phyloP scores from a whole-genome alignment of 2,113 vertebrate species.

The Arenaria interpres region DNA sequence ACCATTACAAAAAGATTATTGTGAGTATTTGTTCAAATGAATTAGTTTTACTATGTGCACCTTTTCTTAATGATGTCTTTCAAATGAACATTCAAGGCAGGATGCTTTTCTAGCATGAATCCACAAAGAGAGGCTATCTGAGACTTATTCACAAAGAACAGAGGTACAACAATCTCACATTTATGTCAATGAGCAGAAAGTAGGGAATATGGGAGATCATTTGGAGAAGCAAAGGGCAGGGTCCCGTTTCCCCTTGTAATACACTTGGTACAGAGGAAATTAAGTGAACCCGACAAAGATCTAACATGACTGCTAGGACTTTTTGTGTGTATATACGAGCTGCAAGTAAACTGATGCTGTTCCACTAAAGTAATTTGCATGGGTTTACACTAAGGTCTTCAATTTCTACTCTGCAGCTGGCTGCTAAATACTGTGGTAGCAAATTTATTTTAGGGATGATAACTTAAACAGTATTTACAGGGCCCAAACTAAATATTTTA shows the following conservation, averaged over 20 bases:
- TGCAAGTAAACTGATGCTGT: neutral
- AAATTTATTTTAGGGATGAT: constrained; percentile 3
- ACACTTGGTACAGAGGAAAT: neutral
- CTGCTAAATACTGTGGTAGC: neutral
- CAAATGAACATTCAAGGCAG: neutral
- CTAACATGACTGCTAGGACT: neutral
- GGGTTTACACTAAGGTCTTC: neutral
- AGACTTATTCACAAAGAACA: neutral
- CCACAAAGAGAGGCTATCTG: neutral
- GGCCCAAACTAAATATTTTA: neutral
- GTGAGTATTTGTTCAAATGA: neutral
- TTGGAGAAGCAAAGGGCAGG: neutral
- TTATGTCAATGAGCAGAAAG: neutral
- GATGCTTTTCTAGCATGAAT: neutral
- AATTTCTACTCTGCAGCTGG: neutral
- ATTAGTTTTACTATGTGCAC: neutral
- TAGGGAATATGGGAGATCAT: neutral
- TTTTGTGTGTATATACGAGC: neutral
- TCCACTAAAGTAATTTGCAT: neutral
- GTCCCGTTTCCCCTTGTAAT: neutral
- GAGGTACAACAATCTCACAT: neutral
- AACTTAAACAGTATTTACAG: constrained; percentile 7
- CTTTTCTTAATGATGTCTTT: neutral
- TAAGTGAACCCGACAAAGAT: neutral
- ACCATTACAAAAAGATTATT: neutral